phyloP scores from a whole-genome alignment of 2,113 vertebrate genomes.

The Python bivittatus region DNA sequence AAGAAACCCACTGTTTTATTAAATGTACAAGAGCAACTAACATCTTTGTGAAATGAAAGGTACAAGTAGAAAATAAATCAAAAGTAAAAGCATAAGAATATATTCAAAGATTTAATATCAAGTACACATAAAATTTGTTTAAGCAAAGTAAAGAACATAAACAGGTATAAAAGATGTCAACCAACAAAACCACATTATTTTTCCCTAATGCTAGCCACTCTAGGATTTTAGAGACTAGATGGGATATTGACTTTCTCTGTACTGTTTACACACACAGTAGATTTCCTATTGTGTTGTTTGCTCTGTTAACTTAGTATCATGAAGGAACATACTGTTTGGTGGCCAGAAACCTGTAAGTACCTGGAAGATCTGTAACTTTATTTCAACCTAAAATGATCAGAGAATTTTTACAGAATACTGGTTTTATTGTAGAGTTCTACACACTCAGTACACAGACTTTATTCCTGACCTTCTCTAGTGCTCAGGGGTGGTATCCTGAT shows the following conservation, averaged over 20 bases:
- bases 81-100: background rate
- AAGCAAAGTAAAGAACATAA: background rate
- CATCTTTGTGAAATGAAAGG: background rate
- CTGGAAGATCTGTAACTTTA: background rate
- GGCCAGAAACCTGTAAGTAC: background rate
- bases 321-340: background rate
- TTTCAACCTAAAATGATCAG: background rate
- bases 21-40: background rate
- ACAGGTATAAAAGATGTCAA: background rate
- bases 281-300: background rate
- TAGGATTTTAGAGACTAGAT: background rate
- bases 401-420: background rate
- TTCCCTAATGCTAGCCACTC: background rate
- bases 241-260: background rate
- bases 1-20: background rate
- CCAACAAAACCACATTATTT: background rate
- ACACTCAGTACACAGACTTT: background rate
- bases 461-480: background rate
- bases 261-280: background rate
- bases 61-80: background rate
- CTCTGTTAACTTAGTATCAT: background rate
- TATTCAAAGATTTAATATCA: background rate
- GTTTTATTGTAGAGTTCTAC: background rate
- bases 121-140: background rate
- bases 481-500: background rate